Evolutionary conservation across 1,140 invertebrate species (phyloP).

Genomic region (Drosophila asahinai): DNA sequence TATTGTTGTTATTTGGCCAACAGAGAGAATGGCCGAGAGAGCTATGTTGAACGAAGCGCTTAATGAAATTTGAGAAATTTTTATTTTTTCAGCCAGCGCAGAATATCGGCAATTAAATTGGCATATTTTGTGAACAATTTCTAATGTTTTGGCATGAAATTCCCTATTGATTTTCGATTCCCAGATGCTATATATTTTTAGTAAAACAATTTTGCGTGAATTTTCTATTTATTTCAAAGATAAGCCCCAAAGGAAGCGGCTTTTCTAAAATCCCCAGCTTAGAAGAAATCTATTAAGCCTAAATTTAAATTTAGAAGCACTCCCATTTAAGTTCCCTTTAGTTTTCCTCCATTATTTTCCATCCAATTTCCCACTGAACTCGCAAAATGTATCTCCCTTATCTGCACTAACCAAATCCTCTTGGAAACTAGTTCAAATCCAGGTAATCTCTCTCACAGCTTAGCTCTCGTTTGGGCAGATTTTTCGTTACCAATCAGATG

Average conservation of each 20-base stretch:
- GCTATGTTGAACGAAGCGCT: conserved; percentile 6
- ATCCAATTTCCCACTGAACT: not conserved
- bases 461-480: conserved; percentile 50
- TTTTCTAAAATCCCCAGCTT: not conserved
- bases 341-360: conserved; percentile 1
- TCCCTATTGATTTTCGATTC: conserved; percentile 1
- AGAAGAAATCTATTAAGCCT: not conserved
- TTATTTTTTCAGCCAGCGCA: conserved; percentile 11
- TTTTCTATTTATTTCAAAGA: not conserved
- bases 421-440: conserved; percentile 35
- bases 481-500: conserved; percentile 42
- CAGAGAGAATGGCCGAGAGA: not conserved
- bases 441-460: conserved; percentile 44
- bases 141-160: not conserved
- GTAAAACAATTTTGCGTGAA: not conserved
- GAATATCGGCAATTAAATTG: conserved; percentile 20
- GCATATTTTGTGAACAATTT: not conserved
- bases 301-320: not conserved
- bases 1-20: conserved; percentile 56
- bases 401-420: conserved; percentile 17
- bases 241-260: no score
- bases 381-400: conserved; percentile 10
- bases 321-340: not conserved
- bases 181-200: not conserved
- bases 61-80: conserved; percentile 71